Percentiles rank a stretch among this genome's conserved stretches.
phyloP scores from a whole-genome alignment of 2,888 invertebrate species.

The Drosophila conformis region DNA sequence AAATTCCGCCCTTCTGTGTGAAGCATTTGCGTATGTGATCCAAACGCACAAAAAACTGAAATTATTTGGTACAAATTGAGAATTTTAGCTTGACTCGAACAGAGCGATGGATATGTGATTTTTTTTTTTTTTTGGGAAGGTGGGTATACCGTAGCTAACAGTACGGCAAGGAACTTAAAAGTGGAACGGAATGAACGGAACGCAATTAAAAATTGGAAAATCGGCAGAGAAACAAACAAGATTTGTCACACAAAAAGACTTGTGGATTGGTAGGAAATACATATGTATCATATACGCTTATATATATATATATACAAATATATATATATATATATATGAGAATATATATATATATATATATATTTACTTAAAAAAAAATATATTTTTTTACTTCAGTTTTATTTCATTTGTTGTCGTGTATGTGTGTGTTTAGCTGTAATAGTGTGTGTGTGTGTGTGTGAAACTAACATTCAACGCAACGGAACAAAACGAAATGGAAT shows the following conservation, averaged over 20 bases:
- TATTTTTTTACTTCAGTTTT: constrained; percentile 31
- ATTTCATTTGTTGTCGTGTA: constrained; percentile 29
- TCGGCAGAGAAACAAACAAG: constrained; percentile 14
- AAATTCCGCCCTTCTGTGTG: constrained; percentile 99
- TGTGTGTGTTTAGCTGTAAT: constrained; percentile 18
- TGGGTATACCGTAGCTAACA: constrained; percentile 5
- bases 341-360: constrained; percentile 1
- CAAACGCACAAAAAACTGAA: constrained; percentile 99
- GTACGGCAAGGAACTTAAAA: constrained; percentile 28
- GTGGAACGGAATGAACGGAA: constrained; percentile 43
- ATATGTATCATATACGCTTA: constrained; percentile 9
- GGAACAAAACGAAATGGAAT: constrained; percentile 38
- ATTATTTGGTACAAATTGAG: constrained; percentile 76
- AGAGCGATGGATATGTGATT: not conserved
- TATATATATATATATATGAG: not conserved
- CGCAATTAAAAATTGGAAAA: constrained; percentile 36
- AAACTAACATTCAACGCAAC: constrained; percentile 42
- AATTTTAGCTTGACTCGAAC: constrained; percentile 13
- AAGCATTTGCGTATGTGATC: constrained; percentile 99
- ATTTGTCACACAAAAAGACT: constrained; percentile 27
- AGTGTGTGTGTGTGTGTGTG: constrained; percentile 25
- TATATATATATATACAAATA: constrained; percentile 5
- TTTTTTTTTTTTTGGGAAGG: not conserved
- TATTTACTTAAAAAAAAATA: constrained; percentile 12
- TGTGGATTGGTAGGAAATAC: constrained; percentile 29